phyloP scores from a whole-genome alignment of 2,888 invertebrate species.

The Conomelus anceps region DNA sequence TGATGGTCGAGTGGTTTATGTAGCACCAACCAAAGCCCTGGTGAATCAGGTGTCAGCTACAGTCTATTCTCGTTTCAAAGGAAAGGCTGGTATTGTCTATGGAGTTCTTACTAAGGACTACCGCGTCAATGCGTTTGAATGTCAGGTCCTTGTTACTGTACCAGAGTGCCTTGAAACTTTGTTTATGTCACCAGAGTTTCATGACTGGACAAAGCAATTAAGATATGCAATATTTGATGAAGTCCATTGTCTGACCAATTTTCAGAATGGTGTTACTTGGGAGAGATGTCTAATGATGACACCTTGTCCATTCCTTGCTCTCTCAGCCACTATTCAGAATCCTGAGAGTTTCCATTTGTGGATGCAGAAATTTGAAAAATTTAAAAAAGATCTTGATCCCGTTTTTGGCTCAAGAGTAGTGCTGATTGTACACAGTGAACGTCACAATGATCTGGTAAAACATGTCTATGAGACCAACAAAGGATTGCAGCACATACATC shows the following conservation, averaged over 20 bases:
- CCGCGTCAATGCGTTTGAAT: slow-evolving; percentile 27
- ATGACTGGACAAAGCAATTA: slow-evolving; percentile 29
- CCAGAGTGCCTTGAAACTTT: slow-evolving; percentile 35
- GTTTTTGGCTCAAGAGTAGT: slow-evolving; percentile 25
- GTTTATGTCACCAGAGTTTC: slow-evolving; percentile 31
- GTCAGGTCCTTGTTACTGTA: slow-evolving; percentile 34
- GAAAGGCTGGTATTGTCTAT: slow-evolving; percentile 30
- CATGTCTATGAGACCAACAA: slow-evolving; percentile 26
- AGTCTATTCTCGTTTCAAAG: slow-evolving; percentile 32
- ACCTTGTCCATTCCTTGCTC: slow-evolving; percentile 34
- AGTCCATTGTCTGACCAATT: slow-evolving; percentile 33
- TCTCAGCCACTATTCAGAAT: slow-evolving; percentile 34
- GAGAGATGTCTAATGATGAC: slow-evolving; percentile 33
- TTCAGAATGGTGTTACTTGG: slow-evolving; percentile 31
- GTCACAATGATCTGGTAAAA: slow-evolving; percentile 34
- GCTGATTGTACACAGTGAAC: slow-evolving; percentile 29
- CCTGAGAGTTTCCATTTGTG: slow-evolving; percentile 30
- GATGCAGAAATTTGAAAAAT: slow-evolving; percentile 31
- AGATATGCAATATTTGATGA: slow-evolving; percentile 35
- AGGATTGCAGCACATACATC: slow-evolving; percentile 31
- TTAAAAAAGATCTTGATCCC: slow-evolving; percentile 28
- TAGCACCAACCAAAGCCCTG: slow-evolving; percentile 41
- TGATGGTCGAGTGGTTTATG: slow-evolving; percentile 41
- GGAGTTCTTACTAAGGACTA: slow-evolving; percentile 34
- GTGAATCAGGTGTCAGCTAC: slow-evolving; percentile 35